A percentile compares a stretch with the other conserved stretches of the same genome.
Evolutionary conservation across 2,797 vertebrate species (phyloP).

Genomic region (Myoxocephalus aenaeus): DNA sequence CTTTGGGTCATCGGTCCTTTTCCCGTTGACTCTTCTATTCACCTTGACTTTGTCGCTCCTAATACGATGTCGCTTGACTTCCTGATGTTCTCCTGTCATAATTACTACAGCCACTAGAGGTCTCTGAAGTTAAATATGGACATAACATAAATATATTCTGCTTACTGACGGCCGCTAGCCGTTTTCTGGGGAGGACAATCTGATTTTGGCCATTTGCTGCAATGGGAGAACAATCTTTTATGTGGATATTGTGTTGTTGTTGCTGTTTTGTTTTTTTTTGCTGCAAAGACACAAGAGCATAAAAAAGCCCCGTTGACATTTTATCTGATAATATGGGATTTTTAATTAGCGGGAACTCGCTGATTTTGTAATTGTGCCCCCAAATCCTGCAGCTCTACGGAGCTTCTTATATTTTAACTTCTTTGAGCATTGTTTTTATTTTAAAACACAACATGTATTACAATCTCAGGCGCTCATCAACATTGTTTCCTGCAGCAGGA

Average conservation of each 20-base stretch:
- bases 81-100: not conserved
- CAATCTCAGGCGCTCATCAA: not conserved
- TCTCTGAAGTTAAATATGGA: not conserved
- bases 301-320: not conserved
- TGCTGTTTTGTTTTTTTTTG: not conserved
- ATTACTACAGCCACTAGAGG: not conserved
- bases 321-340: not conserved
- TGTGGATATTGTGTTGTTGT: not conserved
- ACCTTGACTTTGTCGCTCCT: not conserved
- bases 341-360: not conserved
- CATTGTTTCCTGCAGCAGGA: not conserved
- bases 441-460: not conserved
- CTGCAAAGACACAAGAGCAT: not conserved
- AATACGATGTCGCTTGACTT: no score
- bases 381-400: not conserved
- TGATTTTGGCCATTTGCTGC: no score
- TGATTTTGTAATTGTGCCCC: not conserved
- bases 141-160: not conserved
- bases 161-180: no score
- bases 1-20: not conserved
- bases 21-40: not conserved
- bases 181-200: no score
- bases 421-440: not conserved
- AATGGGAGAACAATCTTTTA: not conserved
- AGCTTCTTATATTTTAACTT: not conserved